These are phyloP conservation scores for Buteo buteo DNA, from an alignment of 2,113 vertebrate genomes.

Conservation along the genomic window DNA sequence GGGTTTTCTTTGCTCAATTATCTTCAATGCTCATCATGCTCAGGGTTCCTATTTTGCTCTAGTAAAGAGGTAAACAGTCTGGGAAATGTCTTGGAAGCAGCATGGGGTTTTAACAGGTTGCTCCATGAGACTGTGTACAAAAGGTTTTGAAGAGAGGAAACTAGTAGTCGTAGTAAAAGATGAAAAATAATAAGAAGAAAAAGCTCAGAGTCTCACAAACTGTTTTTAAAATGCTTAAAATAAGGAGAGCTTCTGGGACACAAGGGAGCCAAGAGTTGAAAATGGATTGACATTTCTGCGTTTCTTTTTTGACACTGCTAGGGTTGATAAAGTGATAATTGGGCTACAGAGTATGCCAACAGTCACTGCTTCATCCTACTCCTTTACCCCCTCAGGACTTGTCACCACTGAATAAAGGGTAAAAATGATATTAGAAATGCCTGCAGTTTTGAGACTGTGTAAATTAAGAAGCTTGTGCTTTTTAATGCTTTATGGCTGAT, in stretches of 20 bases:
- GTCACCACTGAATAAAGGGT: constrained; percentile 23
- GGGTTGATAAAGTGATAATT: constrained; percentile 49
- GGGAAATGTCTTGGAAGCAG: neutral
- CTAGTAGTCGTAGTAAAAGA: neutral
- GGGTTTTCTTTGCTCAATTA: neutral
- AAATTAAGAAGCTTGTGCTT: neutral
- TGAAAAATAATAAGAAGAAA: neutral
- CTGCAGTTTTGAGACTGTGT: neutral
- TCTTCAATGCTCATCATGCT: neutral
- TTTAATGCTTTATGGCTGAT: constrained; percentile 4
- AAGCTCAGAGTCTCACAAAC: neutral
- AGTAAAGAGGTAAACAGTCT: neutral
- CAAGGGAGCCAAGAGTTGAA: neutral
- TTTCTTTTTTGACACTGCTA: constrained; percentile 36
- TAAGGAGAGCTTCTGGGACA: neutral
- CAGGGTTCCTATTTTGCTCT: neutral
- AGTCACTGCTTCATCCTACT: neutral
- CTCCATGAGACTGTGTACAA: neutral
- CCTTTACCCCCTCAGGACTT: constrained; percentile 34
- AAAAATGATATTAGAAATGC: neutral
- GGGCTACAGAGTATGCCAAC: neutral
- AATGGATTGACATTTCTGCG: constrained; percentile 4
- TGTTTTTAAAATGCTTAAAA: neutral
- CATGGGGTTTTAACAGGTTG: neutral
- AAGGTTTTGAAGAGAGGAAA: neutral